Percentiles rank a stretch among this genome's conserved stretches.
Conservation (phyloP, 2,113 vertebrate species). For the Canis aureus region DNA sequence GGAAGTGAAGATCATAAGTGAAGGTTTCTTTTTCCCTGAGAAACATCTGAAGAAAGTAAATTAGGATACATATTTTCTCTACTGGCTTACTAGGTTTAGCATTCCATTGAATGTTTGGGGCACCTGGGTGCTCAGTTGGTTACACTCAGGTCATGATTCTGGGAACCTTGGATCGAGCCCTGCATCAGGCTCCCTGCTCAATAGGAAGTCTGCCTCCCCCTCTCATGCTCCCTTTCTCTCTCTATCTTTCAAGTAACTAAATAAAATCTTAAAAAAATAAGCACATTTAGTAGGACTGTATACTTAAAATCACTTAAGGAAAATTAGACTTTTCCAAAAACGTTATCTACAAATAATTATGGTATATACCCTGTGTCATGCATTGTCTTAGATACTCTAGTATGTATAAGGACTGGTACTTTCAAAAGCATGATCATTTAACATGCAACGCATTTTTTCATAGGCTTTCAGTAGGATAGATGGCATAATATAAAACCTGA, state of each 20-base stretch:
- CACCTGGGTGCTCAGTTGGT: too few relatives aligned
- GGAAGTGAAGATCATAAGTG: neutral
- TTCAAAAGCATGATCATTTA: neutral
- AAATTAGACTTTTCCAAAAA: slow-evolving; percentile 7
- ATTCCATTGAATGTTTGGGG: neutral
- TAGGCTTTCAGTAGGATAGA: neutral
- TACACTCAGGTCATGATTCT: too few relatives aligned
- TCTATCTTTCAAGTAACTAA: too few relatives aligned
- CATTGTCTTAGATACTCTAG: neutral
- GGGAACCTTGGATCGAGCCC: too few relatives aligned
- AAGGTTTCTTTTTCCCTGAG: neutral
- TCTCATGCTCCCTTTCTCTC: too few relatives aligned
- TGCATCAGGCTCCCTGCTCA: too few relatives aligned
- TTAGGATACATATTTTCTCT: neutral
- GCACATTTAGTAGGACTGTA: neutral
- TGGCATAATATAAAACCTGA: neutral
- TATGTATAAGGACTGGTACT: neutral
- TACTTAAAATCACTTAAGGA: slow-evolving; percentile 8
- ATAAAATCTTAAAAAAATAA: too few relatives aligned
- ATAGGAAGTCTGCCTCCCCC: too few relatives aligned
- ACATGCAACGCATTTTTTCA: neutral
- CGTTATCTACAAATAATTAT: neutral
- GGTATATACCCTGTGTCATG: neutral
- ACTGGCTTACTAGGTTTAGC: neutral
- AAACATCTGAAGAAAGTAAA: slow-evolving; percentile 19